Conservation (phyloP, 2,888 invertebrate genomes). For the Dasysyrphus albostriatus region DNA sequence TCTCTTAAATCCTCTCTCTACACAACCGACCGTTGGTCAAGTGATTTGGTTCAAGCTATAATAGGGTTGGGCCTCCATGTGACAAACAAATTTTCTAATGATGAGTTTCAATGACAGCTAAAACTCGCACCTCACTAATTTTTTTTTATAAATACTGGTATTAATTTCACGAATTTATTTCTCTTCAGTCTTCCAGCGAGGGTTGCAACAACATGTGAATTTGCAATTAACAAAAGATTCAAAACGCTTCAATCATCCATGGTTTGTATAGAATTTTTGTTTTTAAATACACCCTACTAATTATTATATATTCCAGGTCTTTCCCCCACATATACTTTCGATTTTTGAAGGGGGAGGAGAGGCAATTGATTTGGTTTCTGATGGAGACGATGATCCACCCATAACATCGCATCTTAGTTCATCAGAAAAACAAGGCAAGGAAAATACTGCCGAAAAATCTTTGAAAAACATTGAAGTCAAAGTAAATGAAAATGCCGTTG, state of each 20-base stretch:
- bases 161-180: not conserved
- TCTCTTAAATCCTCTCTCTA: no score
- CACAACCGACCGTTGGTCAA: no score
- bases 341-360: constrained; percentile 27
- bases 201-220: constrained; percentile 38
- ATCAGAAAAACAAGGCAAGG: not conserved
- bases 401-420: not conserved
- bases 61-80: no score
- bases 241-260: constrained; percentile 12
- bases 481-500: not conserved
- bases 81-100: no score
- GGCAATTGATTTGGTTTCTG: constrained; percentile 59
- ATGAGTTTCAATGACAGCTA: no score
- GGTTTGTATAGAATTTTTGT: constrained; percentile 16
- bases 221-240: constrained; percentile 25
- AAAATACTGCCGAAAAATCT: not conserved
- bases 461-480: not conserved
- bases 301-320: constrained; percentile 24
- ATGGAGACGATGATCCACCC: constrained; percentile 15
- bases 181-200: constrained; percentile 34
- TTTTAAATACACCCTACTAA: not conserved
- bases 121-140: no score
- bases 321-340: constrained; percentile 37
- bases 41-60: no score
- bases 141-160: no score